These are phyloP conservation scores for Leptinotarsa undecemlineata DNA, from an alignment of 1,140 invertebrate genomes.

Conservation along the genomic window DNA sequence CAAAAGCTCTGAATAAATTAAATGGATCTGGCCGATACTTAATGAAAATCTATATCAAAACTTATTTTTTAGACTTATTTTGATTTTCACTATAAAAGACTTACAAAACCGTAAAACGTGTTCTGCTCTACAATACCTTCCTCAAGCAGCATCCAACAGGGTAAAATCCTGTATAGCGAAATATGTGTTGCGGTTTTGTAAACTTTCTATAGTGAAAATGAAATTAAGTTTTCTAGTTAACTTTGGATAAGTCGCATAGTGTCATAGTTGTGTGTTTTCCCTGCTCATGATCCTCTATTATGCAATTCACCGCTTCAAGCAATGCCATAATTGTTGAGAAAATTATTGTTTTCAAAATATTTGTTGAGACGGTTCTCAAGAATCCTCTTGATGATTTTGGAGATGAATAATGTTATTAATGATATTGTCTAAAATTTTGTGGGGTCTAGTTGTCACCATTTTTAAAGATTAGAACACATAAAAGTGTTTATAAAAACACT, in stretches of 20 bases:
- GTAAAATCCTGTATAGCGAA: no score
- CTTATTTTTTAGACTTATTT: no score
- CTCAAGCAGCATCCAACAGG: not conserved
- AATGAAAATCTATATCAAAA: no score
- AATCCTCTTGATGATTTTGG: not conserved
- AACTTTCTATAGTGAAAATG: no score
- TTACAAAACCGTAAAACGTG: no score
- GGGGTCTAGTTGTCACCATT: not conserved
- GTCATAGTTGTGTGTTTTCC: not conserved
- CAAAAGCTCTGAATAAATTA: no score
- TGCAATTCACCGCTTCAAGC: not conserved
- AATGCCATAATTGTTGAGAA: not conserved
- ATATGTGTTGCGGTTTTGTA: no score
- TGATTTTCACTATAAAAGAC: no score
- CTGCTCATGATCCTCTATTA: not conserved
- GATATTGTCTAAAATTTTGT: constrained; percentile 5
- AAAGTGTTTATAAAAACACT: not conserved
- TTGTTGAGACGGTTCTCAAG: not conserved
- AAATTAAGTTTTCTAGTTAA: no score
- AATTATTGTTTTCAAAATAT: not conserved
- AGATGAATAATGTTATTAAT: not conserved
- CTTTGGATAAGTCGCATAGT: not conserved
- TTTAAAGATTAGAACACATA: not conserved
- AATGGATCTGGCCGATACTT: no score
- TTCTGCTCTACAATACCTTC: not conserved